phyloP scores from a whole-genome alignment of 2,888 invertebrate genomes.

The Balanococcus diminutus region DNA sequence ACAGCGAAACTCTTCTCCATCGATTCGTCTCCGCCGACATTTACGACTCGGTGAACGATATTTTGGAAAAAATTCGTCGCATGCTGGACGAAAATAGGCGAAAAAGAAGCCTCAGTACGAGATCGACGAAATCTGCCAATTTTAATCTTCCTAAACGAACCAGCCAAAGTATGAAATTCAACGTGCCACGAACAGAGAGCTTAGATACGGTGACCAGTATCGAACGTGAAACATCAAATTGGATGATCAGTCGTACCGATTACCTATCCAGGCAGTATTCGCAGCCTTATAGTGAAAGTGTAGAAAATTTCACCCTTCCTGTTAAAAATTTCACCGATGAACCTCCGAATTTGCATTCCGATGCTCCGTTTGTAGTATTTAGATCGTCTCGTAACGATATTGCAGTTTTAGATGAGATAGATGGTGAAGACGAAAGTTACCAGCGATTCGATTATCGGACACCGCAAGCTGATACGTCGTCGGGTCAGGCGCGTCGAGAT shows the following conservation, averaged over 20 bases:
- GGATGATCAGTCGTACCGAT: conserved; percentile 1
- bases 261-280: neutral
- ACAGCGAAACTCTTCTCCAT: neutral
- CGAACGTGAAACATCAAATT: neutral
- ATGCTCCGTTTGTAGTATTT: neutral
- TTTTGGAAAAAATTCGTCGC: neutral
- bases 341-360: neutral
- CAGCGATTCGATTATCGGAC: neutral
- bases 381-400: neutral
- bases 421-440: neutral
- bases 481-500: neutral
- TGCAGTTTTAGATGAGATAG: neutral
- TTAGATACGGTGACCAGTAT: neutral
- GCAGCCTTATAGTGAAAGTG: neutral
- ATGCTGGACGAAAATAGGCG: neutral
- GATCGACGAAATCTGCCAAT: neutral
- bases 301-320: neutral
- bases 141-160: neutral
- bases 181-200: neutral
- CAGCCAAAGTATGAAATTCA: neutral
- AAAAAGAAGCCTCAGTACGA: neutral
- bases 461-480: neutral
- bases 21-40: neutral
- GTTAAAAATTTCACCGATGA: neutral
- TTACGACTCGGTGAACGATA: neutral